Evolutionary conservation across 2,113 vertebrate genomes (phyloP).

Genomic region (Chaetops frenatus): DNA sequence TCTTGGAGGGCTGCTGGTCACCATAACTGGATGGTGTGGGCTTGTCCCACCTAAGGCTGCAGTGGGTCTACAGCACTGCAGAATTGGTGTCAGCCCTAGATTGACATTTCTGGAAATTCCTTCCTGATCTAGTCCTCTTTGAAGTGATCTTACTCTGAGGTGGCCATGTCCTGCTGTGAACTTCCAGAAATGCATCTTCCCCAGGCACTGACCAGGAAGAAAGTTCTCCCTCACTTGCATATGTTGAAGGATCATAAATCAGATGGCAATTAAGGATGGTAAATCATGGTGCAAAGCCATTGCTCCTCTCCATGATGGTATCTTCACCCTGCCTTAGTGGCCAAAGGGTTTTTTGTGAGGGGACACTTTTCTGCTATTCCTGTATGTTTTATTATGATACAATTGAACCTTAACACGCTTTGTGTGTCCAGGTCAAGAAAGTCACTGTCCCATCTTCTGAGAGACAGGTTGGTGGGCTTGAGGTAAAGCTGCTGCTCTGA

Average conservation of each 20-base stretch:
- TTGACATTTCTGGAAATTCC: slow-evolving; percentile 1
- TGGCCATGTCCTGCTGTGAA: neutral
- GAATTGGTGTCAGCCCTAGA: neutral
- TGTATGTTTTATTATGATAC: slow-evolving; percentile 30
- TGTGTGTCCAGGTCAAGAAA: slow-evolving; percentile 84
- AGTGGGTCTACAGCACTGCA: neutral
- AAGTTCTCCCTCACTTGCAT: neutral
- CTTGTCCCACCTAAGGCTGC: neutral
- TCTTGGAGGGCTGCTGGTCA: neutral
- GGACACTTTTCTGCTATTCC: slow-evolving; percentile 35
- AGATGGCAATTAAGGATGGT: neutral
- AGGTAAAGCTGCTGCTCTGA: slow-evolving; percentile 78
- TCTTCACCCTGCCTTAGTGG: neutral
- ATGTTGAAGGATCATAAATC: neutral
- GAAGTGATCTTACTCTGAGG: neutral
- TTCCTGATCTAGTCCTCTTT: neutral
- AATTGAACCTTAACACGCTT: slow-evolving; percentile 71
- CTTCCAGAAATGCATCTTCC: neutral
- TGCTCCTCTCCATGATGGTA: neutral
- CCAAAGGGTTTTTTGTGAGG: neutral
- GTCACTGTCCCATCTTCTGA: slow-evolving; percentile 73
- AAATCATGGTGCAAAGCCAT: neutral
- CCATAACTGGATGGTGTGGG: neutral
- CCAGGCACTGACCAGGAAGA: neutral
- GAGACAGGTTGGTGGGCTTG: slow-evolving; percentile 79